Percentiles rank a stretch among this genome's conserved stretches.
Evolutionary conservation across 2,113 vertebrate genomes (phyloP).

Genomic region (Cathartes aura): DNA sequence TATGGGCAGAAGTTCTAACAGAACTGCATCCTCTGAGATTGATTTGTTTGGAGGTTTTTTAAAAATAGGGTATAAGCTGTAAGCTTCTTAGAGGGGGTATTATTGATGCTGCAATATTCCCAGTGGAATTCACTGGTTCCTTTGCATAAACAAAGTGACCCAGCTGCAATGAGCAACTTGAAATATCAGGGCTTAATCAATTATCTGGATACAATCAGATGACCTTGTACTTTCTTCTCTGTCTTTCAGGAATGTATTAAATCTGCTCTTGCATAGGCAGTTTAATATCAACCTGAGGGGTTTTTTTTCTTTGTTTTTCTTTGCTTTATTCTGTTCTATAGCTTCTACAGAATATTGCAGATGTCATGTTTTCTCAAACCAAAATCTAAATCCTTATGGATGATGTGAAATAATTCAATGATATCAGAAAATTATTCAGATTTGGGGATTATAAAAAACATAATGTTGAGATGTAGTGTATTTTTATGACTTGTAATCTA

Average conservation of each 20-base stretch:
- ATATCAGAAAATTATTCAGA: not conserved
- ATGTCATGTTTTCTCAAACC: not conserved
- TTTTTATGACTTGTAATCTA: not conserved
- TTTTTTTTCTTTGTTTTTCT: not conserved
- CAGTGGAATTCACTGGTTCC: not conserved
- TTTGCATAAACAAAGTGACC: not conserved
- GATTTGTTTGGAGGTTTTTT: not conserved
- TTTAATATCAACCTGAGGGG: not conserved
- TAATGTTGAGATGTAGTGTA: not conserved
- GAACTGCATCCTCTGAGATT: not conserved
- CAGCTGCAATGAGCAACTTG: not conserved
- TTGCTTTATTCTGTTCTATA: not conserved
- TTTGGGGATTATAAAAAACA: not conserved
- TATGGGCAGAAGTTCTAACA: not conserved
- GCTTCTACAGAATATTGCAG: not conserved
- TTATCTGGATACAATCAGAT: not conserved
- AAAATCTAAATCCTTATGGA: not conserved
- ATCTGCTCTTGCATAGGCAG: not conserved
- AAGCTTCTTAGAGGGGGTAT: not conserved
- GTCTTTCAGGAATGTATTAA: not conserved
- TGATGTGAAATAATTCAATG: not conserved
- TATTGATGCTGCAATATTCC: not conserved
- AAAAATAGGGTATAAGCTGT: fast-evolving
- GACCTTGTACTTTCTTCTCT: not conserved
- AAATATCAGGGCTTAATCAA: not conserved